A percentile compares a stretch with the other conserved stretches of the same genome.
Conservation (phyloP, 2,888 invertebrate species). For the Plusia festucae region DNA sequence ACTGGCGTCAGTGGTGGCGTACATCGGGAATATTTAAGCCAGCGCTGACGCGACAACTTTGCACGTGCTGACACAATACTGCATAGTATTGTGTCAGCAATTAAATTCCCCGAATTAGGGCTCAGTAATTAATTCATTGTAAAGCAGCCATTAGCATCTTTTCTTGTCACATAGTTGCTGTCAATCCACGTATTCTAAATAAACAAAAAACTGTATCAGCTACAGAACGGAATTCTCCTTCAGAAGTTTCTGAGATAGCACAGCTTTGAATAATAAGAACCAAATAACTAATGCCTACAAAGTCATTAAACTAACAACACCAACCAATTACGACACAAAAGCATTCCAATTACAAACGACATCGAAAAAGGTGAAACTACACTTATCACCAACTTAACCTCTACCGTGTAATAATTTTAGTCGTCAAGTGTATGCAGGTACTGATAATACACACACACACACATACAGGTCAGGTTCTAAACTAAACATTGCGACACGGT, state of each 20-base stretch:
- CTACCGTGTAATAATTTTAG: conserved; percentile 36
- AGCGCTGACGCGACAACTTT: background rate
- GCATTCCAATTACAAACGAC: background rate
- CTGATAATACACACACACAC: conserved; percentile 50
- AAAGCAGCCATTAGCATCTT: background rate
- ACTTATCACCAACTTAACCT: conserved; percentile 13
- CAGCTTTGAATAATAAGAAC: background rate
- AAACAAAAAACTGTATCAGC: background rate
- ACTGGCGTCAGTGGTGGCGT: background rate
- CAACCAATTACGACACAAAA: background rate
- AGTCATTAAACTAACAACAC: background rate
- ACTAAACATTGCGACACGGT: conserved; percentile 58
- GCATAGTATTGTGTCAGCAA: background rate
- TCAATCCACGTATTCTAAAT: background rate
- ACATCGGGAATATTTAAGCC: background rate
- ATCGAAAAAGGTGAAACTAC: conserved; percentile 6
- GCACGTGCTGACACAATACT: background rate
- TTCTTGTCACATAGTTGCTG: background rate
- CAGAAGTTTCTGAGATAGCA: background rate
- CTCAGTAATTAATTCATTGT: conserved; percentile 4
- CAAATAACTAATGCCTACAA: background rate
- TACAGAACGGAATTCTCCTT: background rate
- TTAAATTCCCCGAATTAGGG: background rate
- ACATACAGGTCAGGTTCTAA: conserved; percentile 15
- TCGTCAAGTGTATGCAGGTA: conserved; percentile 41